Conservation (phyloP, 2,888 invertebrate genomes). For the Watsonalla binaria region DNA sequence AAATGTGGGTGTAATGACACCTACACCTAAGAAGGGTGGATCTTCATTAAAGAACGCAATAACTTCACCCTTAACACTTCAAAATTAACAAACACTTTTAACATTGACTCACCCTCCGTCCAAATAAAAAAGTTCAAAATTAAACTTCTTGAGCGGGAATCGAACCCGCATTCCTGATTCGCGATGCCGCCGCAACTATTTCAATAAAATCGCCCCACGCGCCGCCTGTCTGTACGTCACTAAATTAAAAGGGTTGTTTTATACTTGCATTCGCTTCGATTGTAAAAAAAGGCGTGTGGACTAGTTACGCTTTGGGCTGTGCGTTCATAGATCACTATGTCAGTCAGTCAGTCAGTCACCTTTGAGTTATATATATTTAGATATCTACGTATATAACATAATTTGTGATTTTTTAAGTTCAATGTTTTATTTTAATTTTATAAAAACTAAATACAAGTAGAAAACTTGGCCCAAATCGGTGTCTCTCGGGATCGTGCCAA, state of each 20-base stretch:
- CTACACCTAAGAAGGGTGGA: too few species aligned
- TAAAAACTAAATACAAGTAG: too few species aligned
- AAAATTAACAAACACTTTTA: constrained; percentile 1
- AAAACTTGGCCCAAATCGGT: too few species aligned
- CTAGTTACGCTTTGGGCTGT: too few species aligned
- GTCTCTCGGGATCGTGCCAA: too few species aligned
- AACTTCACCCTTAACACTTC: not conserved
- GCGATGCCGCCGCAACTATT: constrained; percentile 59
- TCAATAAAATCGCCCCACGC: constrained; percentile 48
- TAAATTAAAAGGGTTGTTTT: constrained; percentile 32
- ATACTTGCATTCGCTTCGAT: not conserved
- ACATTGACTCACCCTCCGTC: constrained; percentile 1
- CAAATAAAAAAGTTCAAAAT: constrained; percentile 38
- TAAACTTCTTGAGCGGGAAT: constrained; percentile 39
- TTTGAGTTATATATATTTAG: too few species aligned
- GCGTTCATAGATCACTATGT: too few species aligned
- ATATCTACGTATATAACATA: too few species aligned
- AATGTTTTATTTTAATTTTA: too few species aligned
- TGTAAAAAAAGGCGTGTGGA: constrained; percentile 11
- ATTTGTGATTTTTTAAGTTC: too few species aligned
- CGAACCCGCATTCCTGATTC: constrained; percentile 62
- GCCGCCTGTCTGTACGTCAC: constrained; percentile 23
- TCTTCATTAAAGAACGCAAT: not conserved
- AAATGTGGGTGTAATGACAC: too few species aligned
- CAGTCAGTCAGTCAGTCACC: too few species aligned